These are phyloP conservation scores for Cryptoprocta ferox DNA, from an alignment of 2,797 vertebrate species.

Conservation along the genomic window DNA sequence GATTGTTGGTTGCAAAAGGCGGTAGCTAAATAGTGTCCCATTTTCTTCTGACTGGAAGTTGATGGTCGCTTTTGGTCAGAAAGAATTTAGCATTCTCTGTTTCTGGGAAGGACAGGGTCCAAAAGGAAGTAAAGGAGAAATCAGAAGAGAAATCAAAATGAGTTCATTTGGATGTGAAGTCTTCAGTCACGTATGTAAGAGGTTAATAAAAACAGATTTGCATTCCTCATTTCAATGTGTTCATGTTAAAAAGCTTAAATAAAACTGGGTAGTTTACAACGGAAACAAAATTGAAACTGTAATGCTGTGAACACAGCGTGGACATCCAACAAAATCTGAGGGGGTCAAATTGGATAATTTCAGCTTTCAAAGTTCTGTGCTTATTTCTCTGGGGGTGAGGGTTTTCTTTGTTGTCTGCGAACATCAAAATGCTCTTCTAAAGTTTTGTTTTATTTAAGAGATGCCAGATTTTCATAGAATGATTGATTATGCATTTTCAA, in stretches of 20 bases:
- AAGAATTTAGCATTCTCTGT: conserved; percentile 7
- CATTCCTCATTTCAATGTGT: conserved; percentile 29
- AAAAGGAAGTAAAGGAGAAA: conserved; percentile 18
- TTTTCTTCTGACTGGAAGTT: neutral
- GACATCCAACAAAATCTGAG: conserved; percentile 9
- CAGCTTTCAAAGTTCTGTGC: neutral
- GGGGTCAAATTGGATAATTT: conserved; percentile 21
- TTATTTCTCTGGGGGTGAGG: neutral
- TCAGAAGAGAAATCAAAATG: neutral
- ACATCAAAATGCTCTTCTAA: conserved; percentile 28
- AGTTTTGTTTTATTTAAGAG: neutral
- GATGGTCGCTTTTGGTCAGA: conserved; percentile 11
- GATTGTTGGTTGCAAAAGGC: neutral
- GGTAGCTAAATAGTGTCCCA: neutral
- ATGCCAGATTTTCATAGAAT: conserved; percentile 13
- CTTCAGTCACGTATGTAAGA: neutral
- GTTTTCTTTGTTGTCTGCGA: neutral
- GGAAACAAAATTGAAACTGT: neutral
- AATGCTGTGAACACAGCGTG: neutral
- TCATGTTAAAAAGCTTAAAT: conserved; percentile 19
- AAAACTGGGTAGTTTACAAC: conserved; percentile 42
- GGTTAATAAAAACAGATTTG: conserved; percentile 55
- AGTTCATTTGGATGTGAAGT: conserved; percentile 45
- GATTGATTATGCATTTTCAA: conserved; percentile 22
- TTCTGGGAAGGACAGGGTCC: conserved; percentile 1